A percentile compares a stretch with the other conserved stretches of the same genome.
These are phyloP conservation scores for Ooceraea biroi DNA, from an alignment of 1,140 invertebrate genomes.

Conservation along the genomic window DNA sequence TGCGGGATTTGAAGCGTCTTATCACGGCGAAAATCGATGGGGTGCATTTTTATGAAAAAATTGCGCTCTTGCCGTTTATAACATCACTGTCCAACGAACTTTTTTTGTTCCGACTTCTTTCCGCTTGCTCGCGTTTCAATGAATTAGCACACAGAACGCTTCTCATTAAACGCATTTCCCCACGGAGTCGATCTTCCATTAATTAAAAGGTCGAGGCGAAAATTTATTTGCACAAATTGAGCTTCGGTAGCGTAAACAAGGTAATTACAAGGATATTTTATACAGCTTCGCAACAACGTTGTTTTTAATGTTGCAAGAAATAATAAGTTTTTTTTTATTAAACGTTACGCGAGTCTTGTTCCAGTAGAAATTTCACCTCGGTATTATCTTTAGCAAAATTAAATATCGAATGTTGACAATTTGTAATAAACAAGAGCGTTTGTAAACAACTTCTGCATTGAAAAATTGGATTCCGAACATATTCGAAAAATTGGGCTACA, in stretches of 20 bases:
- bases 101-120: not conserved
- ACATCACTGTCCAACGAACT: not conserved
- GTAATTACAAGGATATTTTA: not conserved
- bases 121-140: conserved; percentile 22
- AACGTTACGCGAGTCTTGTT: not conserved
- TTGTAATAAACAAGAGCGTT: not conserved
- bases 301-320: not conserved
- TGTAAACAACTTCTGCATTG: not conserved
- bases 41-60: conserved; percentile 14
- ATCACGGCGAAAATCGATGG: conserved; percentile 1
- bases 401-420: not conserved
- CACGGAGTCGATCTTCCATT: not conserved
- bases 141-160: not conserved
- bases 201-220: not conserved
- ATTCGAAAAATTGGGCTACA: not conserved
- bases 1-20: not conserved
- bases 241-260: not conserved
- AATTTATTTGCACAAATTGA: not conserved
- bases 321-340: not conserved
- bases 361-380: not conserved
- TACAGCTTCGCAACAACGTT: not conserved
- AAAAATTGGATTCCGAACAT: not conserved
- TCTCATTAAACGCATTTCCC: not conserved
- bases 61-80: not conserved
- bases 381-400: not conserved